These are phyloP conservation scores for Porites cylindrica DNA, from an alignment of 92 coral and sea anemone genomes.

Conservation along the genomic window DNA sequence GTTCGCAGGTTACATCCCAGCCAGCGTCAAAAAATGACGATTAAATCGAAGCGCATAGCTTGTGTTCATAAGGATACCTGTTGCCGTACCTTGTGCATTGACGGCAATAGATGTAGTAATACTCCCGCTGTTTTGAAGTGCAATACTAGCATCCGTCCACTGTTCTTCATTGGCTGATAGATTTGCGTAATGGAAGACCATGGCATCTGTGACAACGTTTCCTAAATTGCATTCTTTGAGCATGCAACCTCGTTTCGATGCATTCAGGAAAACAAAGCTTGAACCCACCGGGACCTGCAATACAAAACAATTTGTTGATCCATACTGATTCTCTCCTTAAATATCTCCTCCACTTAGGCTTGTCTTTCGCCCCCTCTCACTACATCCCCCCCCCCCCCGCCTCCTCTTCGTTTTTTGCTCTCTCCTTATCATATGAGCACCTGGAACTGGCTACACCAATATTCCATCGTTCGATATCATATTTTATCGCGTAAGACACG, in stretches of 20 bases:
- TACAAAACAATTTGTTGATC: not conserved
- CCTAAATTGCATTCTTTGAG: conserved; percentile 83
- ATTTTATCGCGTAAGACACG: too few relatives aligned
- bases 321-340: not conserved
- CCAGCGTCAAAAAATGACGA: not conserved
- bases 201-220: conserved; percentile 84
- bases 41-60: not conserved
- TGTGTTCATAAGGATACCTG: not conserved
- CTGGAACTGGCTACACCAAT: too few relatives aligned
- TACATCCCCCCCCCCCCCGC: too few relatives aligned
- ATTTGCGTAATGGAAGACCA: conserved; percentile 80
- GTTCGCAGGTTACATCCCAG: too few relatives aligned
- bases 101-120: conserved; percentile 78
- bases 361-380: not conserved
- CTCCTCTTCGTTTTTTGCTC: too few relatives aligned
- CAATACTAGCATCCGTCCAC: conserved; percentile 85
- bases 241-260: conserved; percentile 60
- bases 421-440: too few relatives aligned
- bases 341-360: not conserved
- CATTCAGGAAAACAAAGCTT: conserved; percentile 70
- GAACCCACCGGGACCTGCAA: conserved; percentile 76
- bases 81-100: conserved; percentile 66
- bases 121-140: conserved; percentile 70
- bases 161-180: conserved; percentile 59
- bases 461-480: too few relatives aligned